A percentile compares a stretch with the other conserved stretches of the same genome.
Conservation (phyloP, 2,113 vertebrate genomes). For the Lagopus muta region DNA sequence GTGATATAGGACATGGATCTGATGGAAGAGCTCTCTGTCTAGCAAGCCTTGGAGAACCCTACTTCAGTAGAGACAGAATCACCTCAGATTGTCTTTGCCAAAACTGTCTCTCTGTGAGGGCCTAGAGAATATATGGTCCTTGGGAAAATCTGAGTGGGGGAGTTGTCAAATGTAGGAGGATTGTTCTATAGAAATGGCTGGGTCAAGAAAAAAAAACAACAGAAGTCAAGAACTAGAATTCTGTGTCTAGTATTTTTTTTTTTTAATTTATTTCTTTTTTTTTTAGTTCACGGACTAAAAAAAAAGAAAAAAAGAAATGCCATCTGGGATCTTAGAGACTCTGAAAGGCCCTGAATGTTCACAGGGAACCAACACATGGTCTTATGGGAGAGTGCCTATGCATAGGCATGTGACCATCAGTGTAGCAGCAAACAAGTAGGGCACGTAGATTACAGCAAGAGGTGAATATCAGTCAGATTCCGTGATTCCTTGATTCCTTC, state of each 20-base stretch:
- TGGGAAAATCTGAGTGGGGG: background rate
- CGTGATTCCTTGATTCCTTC: background rate
- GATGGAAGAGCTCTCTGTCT: background rate
- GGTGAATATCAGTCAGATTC: background rate
- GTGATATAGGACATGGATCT: background rate
- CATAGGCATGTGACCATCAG: background rate
- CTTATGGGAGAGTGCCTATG: background rate
- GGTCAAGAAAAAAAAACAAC: background rate
- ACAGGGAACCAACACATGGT: background rate
- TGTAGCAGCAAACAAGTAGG: background rate
- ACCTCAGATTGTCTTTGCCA: background rate
- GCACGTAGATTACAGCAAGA: background rate
- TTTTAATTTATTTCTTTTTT: background rate
- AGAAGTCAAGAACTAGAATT: background rate
- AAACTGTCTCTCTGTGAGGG: background rate
- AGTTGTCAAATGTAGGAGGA: background rate
- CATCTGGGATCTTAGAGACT: background rate
- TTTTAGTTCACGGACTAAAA: background rate
- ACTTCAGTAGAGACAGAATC: background rate
- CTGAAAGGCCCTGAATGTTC: background rate
- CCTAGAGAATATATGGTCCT: background rate
- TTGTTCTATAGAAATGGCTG: background rate
- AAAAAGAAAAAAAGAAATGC: background rate
- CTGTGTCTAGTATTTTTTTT: background rate
- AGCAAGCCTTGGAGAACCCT: background rate